phyloP scores from a whole-genome alignment of 2,888 invertebrate genomes.

The Torymus texanus region DNA sequence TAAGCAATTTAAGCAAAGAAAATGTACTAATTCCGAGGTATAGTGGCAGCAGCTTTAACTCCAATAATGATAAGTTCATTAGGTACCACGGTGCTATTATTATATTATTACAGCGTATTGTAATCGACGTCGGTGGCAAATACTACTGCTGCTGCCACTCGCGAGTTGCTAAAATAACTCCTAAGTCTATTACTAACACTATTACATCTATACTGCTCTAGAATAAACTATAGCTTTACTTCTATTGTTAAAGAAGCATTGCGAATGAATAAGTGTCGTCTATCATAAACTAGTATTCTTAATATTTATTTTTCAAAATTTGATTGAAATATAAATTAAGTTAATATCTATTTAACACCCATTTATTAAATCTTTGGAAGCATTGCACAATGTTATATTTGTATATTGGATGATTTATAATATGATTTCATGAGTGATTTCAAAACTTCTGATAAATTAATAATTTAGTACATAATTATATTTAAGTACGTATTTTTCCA shows the following conservation, averaged over 20 bases:
- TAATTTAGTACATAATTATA: too few species aligned
- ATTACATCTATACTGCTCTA: conserved; percentile 51
- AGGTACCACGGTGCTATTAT: conserved; percentile 59
- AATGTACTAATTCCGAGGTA: conserved; percentile 29
- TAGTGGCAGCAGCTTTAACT: conserved; percentile 56
- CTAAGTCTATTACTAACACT: conserved; percentile 55
- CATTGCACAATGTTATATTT: too few species aligned
- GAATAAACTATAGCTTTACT: conserved; percentile 50
- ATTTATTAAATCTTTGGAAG: too few species aligned
- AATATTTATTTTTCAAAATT: conserved; percentile 5
- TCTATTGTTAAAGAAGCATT: conserved; percentile 35
- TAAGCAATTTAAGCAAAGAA: conserved; percentile 7
- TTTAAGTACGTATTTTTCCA: too few species aligned
- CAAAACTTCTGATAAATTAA: too few species aligned
- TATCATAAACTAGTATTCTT: background rate
- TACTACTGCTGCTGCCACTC: conserved; percentile 59
- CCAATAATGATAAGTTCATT: conserved; percentile 54
- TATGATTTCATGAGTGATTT: too few species aligned
- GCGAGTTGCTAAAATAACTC: conserved; percentile 45
- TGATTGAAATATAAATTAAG: too few species aligned
- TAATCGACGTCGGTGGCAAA: conserved; percentile 28
- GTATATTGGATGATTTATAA: too few species aligned
- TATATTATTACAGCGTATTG: conserved; percentile 50
- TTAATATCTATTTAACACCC: too few species aligned
- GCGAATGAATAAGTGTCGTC: conserved; percentile 41